phyloP scores from a whole-genome alignment of 2,113 vertebrate genomes.

The Glaucidium brasilianum region DNA sequence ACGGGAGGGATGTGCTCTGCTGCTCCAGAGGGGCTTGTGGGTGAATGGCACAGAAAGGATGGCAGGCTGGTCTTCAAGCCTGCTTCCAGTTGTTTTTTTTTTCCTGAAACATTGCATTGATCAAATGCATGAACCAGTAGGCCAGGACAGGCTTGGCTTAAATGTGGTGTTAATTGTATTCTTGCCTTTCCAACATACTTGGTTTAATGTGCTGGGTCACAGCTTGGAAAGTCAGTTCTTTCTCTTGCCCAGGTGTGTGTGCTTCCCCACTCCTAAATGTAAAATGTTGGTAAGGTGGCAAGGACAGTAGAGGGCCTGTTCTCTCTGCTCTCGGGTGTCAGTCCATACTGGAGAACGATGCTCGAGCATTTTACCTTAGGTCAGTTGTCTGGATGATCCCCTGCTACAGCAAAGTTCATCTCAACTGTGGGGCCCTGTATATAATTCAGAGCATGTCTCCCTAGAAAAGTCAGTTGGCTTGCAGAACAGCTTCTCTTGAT shows the following conservation, averaged over 20 bases:
- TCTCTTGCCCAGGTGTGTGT: fast-evolving
- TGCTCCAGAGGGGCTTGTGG: background rate
- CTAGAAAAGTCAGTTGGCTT: background rate
- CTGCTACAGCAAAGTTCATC: background rate
- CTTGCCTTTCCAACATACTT: background rate
- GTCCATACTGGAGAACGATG: fast-evolving
- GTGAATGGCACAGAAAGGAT: background rate
- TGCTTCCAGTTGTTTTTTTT: background rate
- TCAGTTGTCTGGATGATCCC: background rate
- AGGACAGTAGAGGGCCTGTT: background rate
- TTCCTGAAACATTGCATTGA: background rate
- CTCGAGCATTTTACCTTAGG: background rate
- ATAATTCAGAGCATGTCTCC: background rate
- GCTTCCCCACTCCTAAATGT: background rate
- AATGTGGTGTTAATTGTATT: background rate
- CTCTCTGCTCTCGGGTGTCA: background rate
- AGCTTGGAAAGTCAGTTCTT: background rate
- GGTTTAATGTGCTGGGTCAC: background rate
- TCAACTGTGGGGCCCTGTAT: background rate
- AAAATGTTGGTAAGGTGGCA: background rate
- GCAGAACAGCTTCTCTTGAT: background rate
- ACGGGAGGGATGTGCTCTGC: background rate
- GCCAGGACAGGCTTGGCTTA: fast-evolving
- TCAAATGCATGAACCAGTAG: background rate
- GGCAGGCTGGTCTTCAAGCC: background rate